Evolutionary conservation across 2,888 invertebrate species (phyloP), one percentile per base, ranked within the genome.

Genomic region (Drosophila macrospina): DNA sequence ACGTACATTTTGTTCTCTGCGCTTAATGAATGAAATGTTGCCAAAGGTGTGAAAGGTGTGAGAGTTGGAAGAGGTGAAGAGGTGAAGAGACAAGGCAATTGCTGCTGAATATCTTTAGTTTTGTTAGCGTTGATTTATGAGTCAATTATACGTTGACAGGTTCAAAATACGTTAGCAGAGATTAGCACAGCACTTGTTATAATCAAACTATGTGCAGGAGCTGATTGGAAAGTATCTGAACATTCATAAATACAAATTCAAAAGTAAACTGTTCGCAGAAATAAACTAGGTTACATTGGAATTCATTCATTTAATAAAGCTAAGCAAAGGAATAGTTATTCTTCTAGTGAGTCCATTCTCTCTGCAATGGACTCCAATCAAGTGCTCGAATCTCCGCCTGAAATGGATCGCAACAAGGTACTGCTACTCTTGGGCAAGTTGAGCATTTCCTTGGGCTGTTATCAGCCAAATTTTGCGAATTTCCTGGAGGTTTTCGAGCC

Each of bases 111-210:
- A 20, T 36, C 66, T 36, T 50, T 56, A 70, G 75, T 73, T 86
- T 64, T 83, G 85, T 69, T 81, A 73, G 71, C 81, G 65, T 82
- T 61, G 82, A 83, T 87, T 83, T 83, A 83, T 87, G 85, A 69
- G 76, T 87, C 87, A 81, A 87, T 83, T 83, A 83, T 51, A 44
- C 32, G 36, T 32, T 41, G 39, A 52, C 52, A 54, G 41, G 52
- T 41, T 41, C 8, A 41, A 41, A 54, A 54, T 54, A 41, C 20
- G 41, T 13, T 13, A 10, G 13, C 0, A 5, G 13, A 54, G 52
- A 54, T 54, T 52, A 39, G 39, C 39, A 41, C 16, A 32, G 6
- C 28, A 7, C 20, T 28, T 11, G 28, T 28, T 20, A 20, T 20
- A 2, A 20, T 28, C 4, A 7, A 11, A 7, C 0, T 26, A 11